phyloP scores from a whole-genome alignment of 2,888 invertebrate species.

The Cheilosia urbana region DNA sequence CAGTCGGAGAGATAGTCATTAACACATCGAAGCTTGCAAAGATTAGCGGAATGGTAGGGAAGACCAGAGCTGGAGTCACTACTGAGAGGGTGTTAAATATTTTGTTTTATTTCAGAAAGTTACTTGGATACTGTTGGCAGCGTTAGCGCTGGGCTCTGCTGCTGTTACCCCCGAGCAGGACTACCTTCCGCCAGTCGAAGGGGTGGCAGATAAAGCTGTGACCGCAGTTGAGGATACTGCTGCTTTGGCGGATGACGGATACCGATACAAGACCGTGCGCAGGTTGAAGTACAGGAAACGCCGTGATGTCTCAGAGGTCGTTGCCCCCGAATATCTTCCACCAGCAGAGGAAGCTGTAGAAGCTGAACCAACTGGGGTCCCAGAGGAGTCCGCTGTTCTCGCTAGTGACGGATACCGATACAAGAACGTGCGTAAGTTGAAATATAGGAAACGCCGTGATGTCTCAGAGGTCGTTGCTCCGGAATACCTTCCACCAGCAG shows the following conservation, averaged over 20 bases:
- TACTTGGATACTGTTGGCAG: constrained; percentile 31
- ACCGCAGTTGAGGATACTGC: constrained; percentile 11
- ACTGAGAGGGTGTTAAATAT: not conserved
- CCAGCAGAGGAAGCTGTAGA: constrained; percentile 36
- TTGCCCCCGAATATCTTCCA: constrained; percentile 70
- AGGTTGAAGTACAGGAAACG: constrained; percentile 49
- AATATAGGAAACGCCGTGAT: constrained; percentile 56
- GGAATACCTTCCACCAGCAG: constrained; percentile 49
- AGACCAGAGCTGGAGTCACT: not conserved
- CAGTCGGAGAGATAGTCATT: constrained; percentile 25
- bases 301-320: constrained; percentile 39
- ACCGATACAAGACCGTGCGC: constrained; percentile 35
- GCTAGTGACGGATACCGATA: constrained; percentile 51
- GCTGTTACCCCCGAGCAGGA: constrained; percentile 40
- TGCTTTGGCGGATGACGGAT: constrained; percentile 32
- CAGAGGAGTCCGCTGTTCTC: constrained; percentile 24
- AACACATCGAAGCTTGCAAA: constrained; percentile 14
- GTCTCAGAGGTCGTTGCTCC: constrained; percentile 50
- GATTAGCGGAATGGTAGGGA: constrained; percentile 29
- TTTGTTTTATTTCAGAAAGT: constrained; percentile 27
- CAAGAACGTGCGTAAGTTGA: constrained; percentile 49
- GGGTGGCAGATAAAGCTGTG: not conserved
- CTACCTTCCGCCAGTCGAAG: constrained; percentile 37
- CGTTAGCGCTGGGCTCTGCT: constrained; percentile 15
- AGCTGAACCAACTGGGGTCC: constrained; percentile 2